Conservation (phyloP, 2,113 vertebrate species). For the Syrrhaptes paradoxus region DNA sequence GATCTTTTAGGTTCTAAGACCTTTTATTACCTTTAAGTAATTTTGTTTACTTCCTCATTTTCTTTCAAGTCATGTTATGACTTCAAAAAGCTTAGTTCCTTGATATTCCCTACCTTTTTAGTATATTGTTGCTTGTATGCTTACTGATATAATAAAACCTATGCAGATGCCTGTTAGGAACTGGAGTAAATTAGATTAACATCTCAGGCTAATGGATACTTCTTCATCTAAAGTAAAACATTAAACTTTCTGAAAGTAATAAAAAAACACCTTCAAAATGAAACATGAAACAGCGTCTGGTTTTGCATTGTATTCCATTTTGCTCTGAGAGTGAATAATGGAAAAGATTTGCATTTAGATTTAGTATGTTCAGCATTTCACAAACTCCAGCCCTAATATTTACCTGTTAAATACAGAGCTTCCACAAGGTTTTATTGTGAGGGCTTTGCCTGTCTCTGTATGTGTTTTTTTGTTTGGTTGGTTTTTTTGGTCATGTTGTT, state of each 20-base stretch:
- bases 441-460: not conserved
- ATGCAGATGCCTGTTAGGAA: not conserved
- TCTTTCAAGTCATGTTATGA: not conserved
- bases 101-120: not conserved
- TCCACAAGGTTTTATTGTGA: not conserved
- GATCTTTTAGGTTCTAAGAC: not conserved
- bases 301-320: not conserved
- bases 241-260: not conserved
- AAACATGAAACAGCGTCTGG: not conserved
- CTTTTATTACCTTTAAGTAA: not conserved
- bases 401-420: not conserved
- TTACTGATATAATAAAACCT: not conserved
- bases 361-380: not conserved
- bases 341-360: not conserved
- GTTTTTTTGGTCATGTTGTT: not conserved
- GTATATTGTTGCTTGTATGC: not conserved
- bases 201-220: not conserved
- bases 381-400: not conserved
- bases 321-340: not conserved
- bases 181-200: not conserved
- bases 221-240: not conserved
- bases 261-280: not conserved
- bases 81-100: not conserved
- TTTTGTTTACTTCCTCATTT: not conserved
- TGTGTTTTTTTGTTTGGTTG: rapidly evolving